Percentiles rank a stretch among this genome's conserved stretches.
Conservation (phyloP, 2,888 invertebrate species). For the Lapara coniferarum region DNA sequence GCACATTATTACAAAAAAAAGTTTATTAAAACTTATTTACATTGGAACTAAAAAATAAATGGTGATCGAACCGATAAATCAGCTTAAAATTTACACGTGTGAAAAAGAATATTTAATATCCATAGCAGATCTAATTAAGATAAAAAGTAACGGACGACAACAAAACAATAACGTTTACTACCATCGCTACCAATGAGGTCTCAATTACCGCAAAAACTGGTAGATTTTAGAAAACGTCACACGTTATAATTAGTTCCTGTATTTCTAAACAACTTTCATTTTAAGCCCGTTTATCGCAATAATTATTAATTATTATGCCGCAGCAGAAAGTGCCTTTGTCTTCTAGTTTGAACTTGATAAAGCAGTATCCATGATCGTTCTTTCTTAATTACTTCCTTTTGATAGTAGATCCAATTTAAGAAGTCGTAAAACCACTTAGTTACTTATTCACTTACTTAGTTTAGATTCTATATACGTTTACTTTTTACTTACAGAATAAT, state of each 20-base stretch:
- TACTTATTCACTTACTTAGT: no score
- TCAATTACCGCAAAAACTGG: slow-evolving; percentile 18
- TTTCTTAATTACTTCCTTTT: no score
- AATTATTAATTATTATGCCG: not conserved
- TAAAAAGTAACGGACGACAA: not conserved
- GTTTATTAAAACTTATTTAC: not conserved
- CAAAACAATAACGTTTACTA: not conserved
- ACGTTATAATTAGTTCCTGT: slow-evolving; percentile 19
- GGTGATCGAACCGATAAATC: not conserved
- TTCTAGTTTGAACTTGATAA: not conserved
- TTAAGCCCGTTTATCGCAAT: not conserved
- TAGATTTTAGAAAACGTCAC: slow-evolving; percentile 18
- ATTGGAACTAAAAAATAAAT: not conserved
- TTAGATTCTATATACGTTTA: no score
- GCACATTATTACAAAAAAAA: no score
- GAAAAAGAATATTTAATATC: slow-evolving; percentile 6
- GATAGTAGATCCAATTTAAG: no score
- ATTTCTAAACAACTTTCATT: slow-evolving; percentile 31
- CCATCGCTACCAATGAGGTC: slow-evolving; percentile 1
- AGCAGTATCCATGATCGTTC: no score
- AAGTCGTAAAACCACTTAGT: no score
- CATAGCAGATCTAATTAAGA: slow-evolving; percentile 11
- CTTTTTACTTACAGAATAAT: no score
- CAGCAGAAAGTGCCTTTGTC: not conserved
- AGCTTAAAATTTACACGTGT: not conserved